A percentile compares a stretch with the other conserved stretches of the same genome.
Conservation (phyloP, 1,140 invertebrate genomes). For the Gonatopus flavifemur region DNA sequence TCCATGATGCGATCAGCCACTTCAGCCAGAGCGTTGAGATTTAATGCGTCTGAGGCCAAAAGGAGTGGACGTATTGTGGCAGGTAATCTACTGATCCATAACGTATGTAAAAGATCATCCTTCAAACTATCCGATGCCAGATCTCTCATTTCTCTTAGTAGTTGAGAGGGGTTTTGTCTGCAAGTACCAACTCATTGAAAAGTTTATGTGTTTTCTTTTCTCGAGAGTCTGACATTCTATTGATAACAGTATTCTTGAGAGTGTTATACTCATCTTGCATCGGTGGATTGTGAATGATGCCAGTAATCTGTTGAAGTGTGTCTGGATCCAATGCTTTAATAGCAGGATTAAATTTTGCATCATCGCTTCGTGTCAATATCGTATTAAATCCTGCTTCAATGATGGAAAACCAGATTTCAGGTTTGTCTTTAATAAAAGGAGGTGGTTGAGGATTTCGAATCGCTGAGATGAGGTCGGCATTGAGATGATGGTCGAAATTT, state of each 20-base stretch:
- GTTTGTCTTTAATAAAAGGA: not conserved
- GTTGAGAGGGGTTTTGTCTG: slow-evolving; percentile 39
- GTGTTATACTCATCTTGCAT: not conserved
- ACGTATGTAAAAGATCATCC: slow-evolving; percentile 13
- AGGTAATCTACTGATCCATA: slow-evolving; percentile 24
- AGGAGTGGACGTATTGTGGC: slow-evolving; percentile 13
- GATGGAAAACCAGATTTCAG: not conserved
- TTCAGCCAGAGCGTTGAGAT: not conserved
- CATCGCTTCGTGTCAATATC: not conserved
- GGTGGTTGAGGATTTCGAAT: not conserved
- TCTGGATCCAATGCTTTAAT: not conserved
- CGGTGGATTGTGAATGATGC: not conserved
- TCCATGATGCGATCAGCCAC: not conserved
- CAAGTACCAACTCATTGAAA: not conserved
- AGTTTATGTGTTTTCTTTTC: not conserved
- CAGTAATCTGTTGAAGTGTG: not conserved
- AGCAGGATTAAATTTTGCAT: not conserved
- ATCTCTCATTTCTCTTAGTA: slow-evolving; percentile 24
- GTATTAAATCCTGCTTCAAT: not conserved
- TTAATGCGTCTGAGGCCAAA: not conserved
- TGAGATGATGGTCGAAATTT: too few relatives aligned
- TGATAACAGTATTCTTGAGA: not conserved
- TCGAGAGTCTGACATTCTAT: not conserved
- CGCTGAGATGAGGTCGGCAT: not conserved
- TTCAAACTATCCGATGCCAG: slow-evolving; percentile 6